These are phyloP conservation scores for Drosophila jambulina DNA, from an alignment of 1,140 invertebrate species.

Conservation along the genomic window DNA sequence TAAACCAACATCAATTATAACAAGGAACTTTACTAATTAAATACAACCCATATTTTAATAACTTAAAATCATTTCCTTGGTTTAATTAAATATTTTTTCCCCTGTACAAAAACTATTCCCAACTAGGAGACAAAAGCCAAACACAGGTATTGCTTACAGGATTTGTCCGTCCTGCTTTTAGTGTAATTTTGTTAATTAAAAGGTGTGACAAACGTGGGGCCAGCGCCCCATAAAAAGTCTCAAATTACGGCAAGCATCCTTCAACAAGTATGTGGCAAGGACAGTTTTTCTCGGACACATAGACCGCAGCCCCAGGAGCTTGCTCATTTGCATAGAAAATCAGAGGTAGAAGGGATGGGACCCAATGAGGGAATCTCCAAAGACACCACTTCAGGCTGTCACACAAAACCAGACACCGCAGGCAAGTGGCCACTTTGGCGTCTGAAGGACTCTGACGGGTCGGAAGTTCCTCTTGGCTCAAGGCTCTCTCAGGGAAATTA, in stretches of 20 bases:
- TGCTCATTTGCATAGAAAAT: conserved; percentile 62
- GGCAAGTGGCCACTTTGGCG: conserved; percentile 42
- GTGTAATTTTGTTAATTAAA: conserved; percentile 72
- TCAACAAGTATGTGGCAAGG: conserved; percentile 29
- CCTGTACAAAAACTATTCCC: background rate
- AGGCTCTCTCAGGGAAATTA: conserved; percentile 4
- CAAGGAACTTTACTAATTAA: background rate
- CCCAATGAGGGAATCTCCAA: conserved; percentile 4
- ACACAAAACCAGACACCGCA: conserved; percentile 38
- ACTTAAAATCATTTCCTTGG: background rate
- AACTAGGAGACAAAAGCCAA: background rate
- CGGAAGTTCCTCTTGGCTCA: conserved; percentile 16
- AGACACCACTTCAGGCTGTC: conserved; percentile 38
- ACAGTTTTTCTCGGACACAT: conserved; percentile 22
- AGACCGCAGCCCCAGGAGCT: conserved; percentile 18
- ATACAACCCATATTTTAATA: background rate
- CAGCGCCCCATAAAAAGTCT: conserved; percentile 38
- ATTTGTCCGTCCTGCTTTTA: conserved; percentile 7
- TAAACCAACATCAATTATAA: background rate
- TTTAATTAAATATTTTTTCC: background rate
- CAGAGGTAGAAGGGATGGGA: background rate
- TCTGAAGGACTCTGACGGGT: conserved; percentile 21
- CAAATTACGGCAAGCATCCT: conserved; percentile 52
- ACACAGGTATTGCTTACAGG: conserved; percentile 22
- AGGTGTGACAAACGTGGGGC: conserved; percentile 57